Evolutionary conservation across 2,113 vertebrate genomes (phyloP), one percentile per base, ranked within the genome.

Genomic region (Aldabrachelys gigantea): DNA sequence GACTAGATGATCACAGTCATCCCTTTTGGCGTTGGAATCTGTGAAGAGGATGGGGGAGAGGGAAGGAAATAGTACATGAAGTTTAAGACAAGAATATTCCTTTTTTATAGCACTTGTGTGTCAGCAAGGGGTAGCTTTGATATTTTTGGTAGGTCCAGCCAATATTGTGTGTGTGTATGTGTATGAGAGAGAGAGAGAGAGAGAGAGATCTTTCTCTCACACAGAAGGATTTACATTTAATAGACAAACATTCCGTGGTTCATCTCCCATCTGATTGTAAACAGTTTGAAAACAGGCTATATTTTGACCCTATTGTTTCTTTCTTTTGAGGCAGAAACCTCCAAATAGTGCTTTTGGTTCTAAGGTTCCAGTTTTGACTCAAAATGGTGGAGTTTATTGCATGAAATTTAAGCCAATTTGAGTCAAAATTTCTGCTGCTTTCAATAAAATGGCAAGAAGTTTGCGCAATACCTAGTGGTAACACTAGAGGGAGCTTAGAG

Each of bases 41-140:
- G 31, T n/a, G 62, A 65, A 65, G 62, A 65, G 2, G 62, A 19
- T 7, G 14, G 6, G 10, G 12, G 82, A n/a, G 80, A 89, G 72
- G 44, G 72, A 8, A 49, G 83, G 44, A 80, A 94, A 93, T 75
- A 49, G 82, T 52, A 80, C 93, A 92, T 75, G 94, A 95, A 94
- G 80, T 10, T 83, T 78, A 53, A 82, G 83, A 90, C 83, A 92
- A 93, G 35, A 85, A 69, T 17, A 29, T 50, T 69, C 1, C 27
- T 49, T 53, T 69, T 49, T 53, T 54, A 29, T 25, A 89, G 92
- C 72, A 79, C 59, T 21, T 57, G 24, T 78, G 86, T 90, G 17
- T 14, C 76, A 80, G 53, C 49, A 78, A 53, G 53, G 80, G 31
- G 12, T 62, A 92, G 59, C 10, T 72, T 80, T 6, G 75, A 76